These are phyloP conservation scores for Nannospalax galili DNA, from an alignment of 2,113 vertebrate species.

Conservation along the genomic window DNA sequence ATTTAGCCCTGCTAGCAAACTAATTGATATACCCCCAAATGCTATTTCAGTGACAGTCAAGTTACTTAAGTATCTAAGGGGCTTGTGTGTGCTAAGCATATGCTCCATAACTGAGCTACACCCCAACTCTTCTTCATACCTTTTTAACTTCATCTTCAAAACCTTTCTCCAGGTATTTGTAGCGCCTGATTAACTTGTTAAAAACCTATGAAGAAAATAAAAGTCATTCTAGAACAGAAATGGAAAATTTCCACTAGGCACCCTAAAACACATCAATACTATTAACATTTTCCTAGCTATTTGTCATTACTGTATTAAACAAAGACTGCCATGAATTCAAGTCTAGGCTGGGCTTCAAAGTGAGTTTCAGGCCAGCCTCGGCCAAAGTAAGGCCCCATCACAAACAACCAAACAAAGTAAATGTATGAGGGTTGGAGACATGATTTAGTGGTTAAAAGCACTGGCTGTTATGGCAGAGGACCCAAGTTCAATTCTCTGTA, in stretches of 20 bases:
- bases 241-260: background rate
- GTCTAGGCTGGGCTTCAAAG: background rate
- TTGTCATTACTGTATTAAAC: background rate
- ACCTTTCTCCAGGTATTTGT: slow-evolving; percentile 99
- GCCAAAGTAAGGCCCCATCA: too few species aligned
- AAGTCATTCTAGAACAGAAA: slow-evolving; percentile 7
- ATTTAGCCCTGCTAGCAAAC: background rate
- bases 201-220: slow-evolving; percentile 91
- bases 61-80: background rate
- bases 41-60: background rate
- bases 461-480: too few species aligned
- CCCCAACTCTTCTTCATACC: slow-evolving; percentile 83
- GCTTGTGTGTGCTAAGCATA: background rate
- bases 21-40: background rate
- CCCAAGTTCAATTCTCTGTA: too few species aligned
- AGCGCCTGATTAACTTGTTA: slow-evolving; percentile 99
- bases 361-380: background rate
- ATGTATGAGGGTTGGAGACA: background rate
- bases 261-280: background rate
- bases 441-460: too few species aligned
- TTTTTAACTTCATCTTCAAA: slow-evolving; percentile 99
- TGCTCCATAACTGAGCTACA: too few species aligned
- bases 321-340: background rate
- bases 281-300: background rate
- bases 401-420: too few species aligned